These are phyloP conservation scores for Drosophila ambigua DNA, from an alignment of 1,140 invertebrate genomes.

Conservation along the genomic window DNA sequence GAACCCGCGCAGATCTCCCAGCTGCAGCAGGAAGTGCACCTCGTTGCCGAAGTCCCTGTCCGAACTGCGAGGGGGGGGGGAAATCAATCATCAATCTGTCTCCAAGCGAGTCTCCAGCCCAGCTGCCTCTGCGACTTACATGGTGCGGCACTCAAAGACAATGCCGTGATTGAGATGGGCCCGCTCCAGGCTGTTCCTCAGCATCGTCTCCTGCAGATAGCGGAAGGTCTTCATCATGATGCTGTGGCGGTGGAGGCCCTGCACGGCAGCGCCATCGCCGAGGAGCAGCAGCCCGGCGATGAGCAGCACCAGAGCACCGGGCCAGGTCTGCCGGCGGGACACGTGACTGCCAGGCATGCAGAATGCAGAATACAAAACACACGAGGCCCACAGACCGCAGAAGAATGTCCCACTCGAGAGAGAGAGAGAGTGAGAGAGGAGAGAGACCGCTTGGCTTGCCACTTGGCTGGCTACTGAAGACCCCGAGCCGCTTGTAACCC, in stretches of 20 bases:
- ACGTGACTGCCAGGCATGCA: constrained; percentile 29
- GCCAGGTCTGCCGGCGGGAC: constrained; percentile 21
- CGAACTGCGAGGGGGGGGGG: constrained; percentile 28
- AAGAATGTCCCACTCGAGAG: not conserved
- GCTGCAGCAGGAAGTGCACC: constrained; percentile 67
- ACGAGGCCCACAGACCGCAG: not conserved
- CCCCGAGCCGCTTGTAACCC: constrained; percentile 46
- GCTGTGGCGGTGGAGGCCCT: constrained; percentile 59
- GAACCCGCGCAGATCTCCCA: constrained; percentile 73
- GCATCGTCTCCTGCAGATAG: constrained; percentile 71
- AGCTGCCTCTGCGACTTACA: constrained; percentile 44
- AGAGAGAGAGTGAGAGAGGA: not conserved
- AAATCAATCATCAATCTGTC: no score
- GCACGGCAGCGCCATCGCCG: constrained; percentile 10
- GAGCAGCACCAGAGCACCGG: constrained; percentile 10
- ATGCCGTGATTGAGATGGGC: constrained; percentile 75
- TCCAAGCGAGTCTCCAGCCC: no score
- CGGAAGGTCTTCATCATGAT: constrained; percentile 66
- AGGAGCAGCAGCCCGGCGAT: constrained; percentile 36
- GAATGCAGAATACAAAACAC: not conserved
- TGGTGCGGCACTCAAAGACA: constrained; percentile 78
- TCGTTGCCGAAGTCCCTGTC: constrained; percentile 63
- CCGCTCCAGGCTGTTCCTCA: constrained; percentile 69
- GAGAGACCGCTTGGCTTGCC: constrained; percentile 65
- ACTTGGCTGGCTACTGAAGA: constrained; percentile 78